Conservation (phyloP, 2,113 vertebrate genomes). For the Pantherophis guttatus region DNA sequence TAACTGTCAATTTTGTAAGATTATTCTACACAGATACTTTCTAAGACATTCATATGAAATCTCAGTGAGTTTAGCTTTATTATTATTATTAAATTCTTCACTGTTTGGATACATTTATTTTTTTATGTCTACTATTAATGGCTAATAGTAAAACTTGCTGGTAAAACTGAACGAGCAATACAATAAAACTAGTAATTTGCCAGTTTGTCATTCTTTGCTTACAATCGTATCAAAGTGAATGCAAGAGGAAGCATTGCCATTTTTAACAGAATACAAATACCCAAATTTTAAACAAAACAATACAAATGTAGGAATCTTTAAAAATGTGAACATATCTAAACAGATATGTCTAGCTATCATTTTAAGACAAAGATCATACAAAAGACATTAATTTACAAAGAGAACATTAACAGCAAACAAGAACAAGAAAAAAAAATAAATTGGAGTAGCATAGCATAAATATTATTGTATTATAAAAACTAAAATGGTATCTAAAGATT, state of each 20-base stretch:
- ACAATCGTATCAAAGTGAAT: neutral
- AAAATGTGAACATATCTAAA: conserved; percentile 42
- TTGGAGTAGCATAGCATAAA: neutral
- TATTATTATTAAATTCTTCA: neutral
- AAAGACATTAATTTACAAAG: conserved; percentile 61
- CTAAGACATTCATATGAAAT: neutral
- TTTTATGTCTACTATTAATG: neutral
- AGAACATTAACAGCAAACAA: conserved; percentile 45
- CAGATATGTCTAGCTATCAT: conserved; percentile 41
- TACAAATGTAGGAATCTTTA: conserved; percentile 29
- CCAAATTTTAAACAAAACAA: conserved; percentile 33
- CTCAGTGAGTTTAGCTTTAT: neutral
- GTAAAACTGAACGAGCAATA: neutral
- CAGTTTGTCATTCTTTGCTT: neutral
- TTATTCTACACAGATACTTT: neutral
- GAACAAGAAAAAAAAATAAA: neutral
- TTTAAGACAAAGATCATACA: conserved; percentile 58
- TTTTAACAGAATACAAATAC: conserved; percentile 22
- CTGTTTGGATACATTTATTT: neutral
- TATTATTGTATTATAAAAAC: conserved; percentile 57
- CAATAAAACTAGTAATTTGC: conserved; percentile 18
- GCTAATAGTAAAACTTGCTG: neutral
- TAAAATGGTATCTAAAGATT: conserved; percentile 47
- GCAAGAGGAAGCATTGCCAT: conserved; percentile 15
- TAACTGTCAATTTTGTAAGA: neutral